Evolutionary conservation across 2,113 vertebrate species (phyloP), one percentile per base, ranked within the genome.

Genomic region (Antechinus stuartii): DNA sequence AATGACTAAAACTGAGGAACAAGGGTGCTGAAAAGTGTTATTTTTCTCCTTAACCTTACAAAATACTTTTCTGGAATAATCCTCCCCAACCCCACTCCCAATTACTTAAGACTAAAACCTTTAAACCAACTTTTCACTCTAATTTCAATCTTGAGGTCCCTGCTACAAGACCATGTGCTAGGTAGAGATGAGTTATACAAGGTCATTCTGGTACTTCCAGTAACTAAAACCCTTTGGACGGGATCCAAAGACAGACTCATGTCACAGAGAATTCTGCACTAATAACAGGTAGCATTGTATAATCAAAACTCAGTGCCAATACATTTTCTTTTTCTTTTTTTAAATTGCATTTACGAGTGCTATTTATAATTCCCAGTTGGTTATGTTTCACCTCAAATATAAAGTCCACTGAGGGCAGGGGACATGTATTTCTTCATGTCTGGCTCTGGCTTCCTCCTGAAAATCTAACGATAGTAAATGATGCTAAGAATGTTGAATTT

Each of bases 401-500:
- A 12, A 30, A 12, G 0, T 0, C 22, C 61, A 90, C 35, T 2
- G 84, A 25, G 53, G 22, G 9, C 12, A 68, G 50, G 89, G 54
- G 24, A 26, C 1, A 2, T 4, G 35, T 24, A 0, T 19, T n/a
- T 54, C n/a, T 19, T 50, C 0, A 2, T 12, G 25, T 42, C 12
- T 0, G 8, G 8, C 0, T 0, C 6, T 6, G 30, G 6, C 3
- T 23, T 92, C 52, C 0, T 1, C 23, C 0, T 0, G 27, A 3
- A 90, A 49, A 8, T 2, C 35, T 14, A 24, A 0, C 22, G 42
- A 54, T 7, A 35, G 19, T 42, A 10, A 14, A 47, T 7, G 68
- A 52, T 53, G 47, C 56, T 7, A 30, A 76, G 47, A 57, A 42
- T 14, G n/a, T 8, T 91, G 24, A 2, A n/a, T 42, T 89, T 0